Base-by-base conservation (phyloP, 2,888 invertebrate species). In the Ceriagrion tenellum region DNA sequence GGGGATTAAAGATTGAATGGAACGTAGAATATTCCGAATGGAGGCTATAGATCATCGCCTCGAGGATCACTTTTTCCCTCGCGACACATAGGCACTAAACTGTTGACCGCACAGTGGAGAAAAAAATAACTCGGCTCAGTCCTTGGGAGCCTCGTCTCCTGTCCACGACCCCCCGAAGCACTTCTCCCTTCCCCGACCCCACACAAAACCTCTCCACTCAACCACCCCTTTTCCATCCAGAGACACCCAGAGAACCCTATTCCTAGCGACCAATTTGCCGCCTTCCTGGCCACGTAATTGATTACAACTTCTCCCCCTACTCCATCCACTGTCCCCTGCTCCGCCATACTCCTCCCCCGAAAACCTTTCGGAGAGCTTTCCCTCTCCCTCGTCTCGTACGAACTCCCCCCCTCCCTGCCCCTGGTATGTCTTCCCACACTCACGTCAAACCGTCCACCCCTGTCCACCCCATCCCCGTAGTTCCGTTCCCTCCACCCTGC, bases 261-360 rank as follows among this genome's bases (percentile, higher is more conserved):
- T 55, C 91, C 91, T 91, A 91, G 56, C 59, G n/a, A 56, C 91
- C 91, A 91, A 91, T 91, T 91, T 91, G 91, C 91, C 91, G 59
- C 55, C 90, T 35, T 56, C 90, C 90, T 56, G 91, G 40, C 91
- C 91, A 91, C 91, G 91, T 91, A 91, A 91, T 91, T 91, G 91
- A 91, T 91, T 91, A 91, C 91, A 91, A 91, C 91, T 91, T 59
- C 59, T 35, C 59, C 59, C 35, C 20, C 59, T 40, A 12, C 56
- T 56, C 18, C n/a, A n/a, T n/a, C n/a, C n/a, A n/a, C n/a, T n/a
- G n/a, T n/a, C 16, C 90, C 90, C n/a, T 8, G 23, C 26, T 23
- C 69, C 69, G 69, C 8, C n/a, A 20, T 6, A 12, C 69, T 6
- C 69, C n/a, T 56, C 90, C 56, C 20, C 56, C 56, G 3, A 56